A percentile compares a stretch with the other conserved stretches of the same genome.
These are phyloP conservation scores for Epirrhoe alternata DNA, from an alignment of 2,888 invertebrate species.

Conservation along the genomic window DNA sequence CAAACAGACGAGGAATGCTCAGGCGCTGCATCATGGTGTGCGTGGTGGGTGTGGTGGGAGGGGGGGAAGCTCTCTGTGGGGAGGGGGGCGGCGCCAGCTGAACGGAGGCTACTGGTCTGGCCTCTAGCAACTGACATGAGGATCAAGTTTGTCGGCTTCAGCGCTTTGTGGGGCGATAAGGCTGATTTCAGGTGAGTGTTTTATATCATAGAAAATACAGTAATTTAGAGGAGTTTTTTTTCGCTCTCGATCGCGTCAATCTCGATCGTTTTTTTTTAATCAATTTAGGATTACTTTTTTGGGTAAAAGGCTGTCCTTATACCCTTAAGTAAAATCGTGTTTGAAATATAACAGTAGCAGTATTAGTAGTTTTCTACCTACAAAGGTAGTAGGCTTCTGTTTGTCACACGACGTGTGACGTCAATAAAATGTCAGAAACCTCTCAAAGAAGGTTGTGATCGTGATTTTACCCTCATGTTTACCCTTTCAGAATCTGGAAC, in stretches of 20 bases:
- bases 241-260: no score
- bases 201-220: no score
- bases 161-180: slow-evolving; percentile 86
- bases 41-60: slow-evolving; percentile 89
- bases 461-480: background rate
- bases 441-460: background rate
- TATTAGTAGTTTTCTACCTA: no score
- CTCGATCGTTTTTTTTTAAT: no score
- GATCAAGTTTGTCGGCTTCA: slow-evolving; percentile 87
- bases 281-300: no score
- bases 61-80: slow-evolving; percentile 85
- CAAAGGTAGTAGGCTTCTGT: no score
- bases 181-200: slow-evolving; percentile 86
- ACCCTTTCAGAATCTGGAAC: slow-evolving; percentile 86
- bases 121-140: slow-evolving; percentile 85
- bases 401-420: background rate
- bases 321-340: no score
- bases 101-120: slow-evolving; percentile 85
- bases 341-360: no score
- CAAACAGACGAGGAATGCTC: slow-evolving; percentile 84
- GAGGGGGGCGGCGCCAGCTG: slow-evolving; percentile 82
- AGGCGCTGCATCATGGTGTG: slow-evolving; percentile 81
- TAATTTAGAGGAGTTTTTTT: no score
- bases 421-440: no score
- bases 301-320: no score